Evolutionary conservation across 2,888 invertebrate genomes (phyloP), one percentile per base, ranked within the genome.

Genomic region (Parascotia fuliginaria): DNA sequence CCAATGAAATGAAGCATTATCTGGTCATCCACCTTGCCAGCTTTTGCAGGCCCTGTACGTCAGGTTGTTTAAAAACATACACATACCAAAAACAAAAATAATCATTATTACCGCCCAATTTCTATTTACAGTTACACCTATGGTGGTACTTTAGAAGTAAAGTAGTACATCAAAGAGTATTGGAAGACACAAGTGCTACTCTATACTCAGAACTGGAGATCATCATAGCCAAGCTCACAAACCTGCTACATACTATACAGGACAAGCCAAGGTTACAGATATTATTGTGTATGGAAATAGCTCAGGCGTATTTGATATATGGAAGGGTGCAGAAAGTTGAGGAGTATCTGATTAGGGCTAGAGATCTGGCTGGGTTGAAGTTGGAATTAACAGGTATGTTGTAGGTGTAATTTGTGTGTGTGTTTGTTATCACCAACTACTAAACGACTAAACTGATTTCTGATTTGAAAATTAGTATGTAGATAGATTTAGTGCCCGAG

Each of bases 141-240:
- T 95, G 95, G 96, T 97, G 97, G 98, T 85, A 93, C 59, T 91
- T 97, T 72, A 93, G 98, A 65, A 90, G 94, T 43, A 92, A 96
- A 65, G 93, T 94, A 37, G 80, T 96, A 6, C 97, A 97, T 76
- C 98, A 98, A 78, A 92, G 93, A 64, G 85, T 95, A 24, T 78
- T 98, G 9, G 96, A 97, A 65, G 97, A 97, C 66, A 90, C 94
- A 54, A 95, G 96, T 31, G 94, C 94, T 2, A 85, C 93, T n/a
- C 72, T 97, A 0, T 94, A 95, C 50, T 88, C 93, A 9, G 92
- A 94, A 49, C 83, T 94, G 7, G 94, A 95, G 60, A 65, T 86
- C 4, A 73, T 93, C 11, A 88, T 93, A 28, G 84, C 86, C 0
- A 85, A 88, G 55, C 63, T 93, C 3, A 76, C 79, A 44, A 93